Percentiles rank a stretch among this genome's conserved stretches.
phyloP scores from a whole-genome alignment of 1,140 invertebrate genomes.

The Caligus rogercresseyi region DNA sequence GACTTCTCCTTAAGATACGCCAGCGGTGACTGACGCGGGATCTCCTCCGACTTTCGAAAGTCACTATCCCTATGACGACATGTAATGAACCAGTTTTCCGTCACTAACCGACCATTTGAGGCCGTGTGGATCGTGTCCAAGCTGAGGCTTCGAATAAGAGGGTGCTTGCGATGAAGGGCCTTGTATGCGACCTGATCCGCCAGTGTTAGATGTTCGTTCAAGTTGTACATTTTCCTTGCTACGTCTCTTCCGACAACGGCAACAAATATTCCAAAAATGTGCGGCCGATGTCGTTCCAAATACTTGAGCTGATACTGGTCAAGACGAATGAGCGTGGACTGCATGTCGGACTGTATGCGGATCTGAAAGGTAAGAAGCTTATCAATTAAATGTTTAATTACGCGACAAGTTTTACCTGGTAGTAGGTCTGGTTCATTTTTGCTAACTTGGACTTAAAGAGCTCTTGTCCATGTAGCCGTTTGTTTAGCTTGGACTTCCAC shows the following conservation, averaged over 20 bases:
- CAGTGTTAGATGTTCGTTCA: not conserved
- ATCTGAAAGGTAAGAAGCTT: too few relatives aligned
- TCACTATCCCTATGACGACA: not conserved
- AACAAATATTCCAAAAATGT: not conserved
- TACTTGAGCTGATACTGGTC: not conserved
- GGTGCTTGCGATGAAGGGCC: not conserved
- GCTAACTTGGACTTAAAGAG: not conserved
- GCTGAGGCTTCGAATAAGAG: not conserved
- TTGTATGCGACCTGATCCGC: not conserved
- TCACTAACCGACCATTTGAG: not conserved
- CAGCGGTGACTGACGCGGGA: not conserved
- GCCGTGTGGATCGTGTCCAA: not conserved
- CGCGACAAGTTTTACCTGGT: not conserved
- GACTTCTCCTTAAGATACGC: not conserved
- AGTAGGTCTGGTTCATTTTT: not conserved
- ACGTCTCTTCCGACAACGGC: not conserved
- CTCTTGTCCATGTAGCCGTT: not conserved
- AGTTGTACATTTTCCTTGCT: not conserved
- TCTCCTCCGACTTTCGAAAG: not conserved
- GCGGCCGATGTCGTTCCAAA: not conserved
- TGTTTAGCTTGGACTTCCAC: not conserved
- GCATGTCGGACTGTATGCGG: not conserved
- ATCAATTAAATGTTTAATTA: too few relatives aligned
- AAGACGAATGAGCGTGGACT: not conserved
- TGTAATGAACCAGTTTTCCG: not conserved